A percentile compares a stretch with the other conserved stretches of the same genome.
phyloP scores from a whole-genome alignment of 2,888 invertebrate species.

The Galerucella pusilla region DNA sequence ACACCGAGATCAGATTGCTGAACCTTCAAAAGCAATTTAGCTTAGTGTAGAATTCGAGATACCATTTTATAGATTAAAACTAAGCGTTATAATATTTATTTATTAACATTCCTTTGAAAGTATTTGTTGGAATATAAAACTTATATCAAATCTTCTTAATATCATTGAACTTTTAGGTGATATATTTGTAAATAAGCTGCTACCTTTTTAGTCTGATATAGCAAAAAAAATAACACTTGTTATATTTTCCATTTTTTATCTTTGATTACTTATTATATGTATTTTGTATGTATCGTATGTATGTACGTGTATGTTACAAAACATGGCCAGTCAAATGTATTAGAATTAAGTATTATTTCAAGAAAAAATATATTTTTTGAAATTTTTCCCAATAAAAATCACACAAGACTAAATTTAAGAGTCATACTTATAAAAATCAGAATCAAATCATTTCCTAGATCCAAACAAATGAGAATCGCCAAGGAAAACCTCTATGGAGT shows the following conservation, averaged over 20 bases:
- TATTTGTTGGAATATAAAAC: not conserved
- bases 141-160: slow-evolving; percentile 22
- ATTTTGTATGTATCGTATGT: slow-evolving; percentile 34
- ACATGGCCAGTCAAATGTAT: slow-evolving; percentile 29
- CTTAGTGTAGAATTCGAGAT: too few relatives aligned
- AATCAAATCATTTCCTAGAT: too few relatives aligned
- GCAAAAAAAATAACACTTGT: slow-evolving; percentile 38
- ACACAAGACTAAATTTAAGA: too few relatives aligned
- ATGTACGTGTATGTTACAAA: slow-evolving; percentile 37
- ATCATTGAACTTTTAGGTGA: slow-evolving; percentile 56
- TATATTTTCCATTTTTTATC: slow-evolving; percentile 46
- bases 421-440: too few relatives aligned
- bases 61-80: not conserved
- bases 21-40: too few relatives aligned
- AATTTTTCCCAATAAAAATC: not conserved
- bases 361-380: slow-evolving; percentile 3
- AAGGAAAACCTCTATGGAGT: too few relatives aligned
- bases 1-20: too few relatives aligned
- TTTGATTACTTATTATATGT: slow-evolving; percentile 37
- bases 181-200: slow-evolving; percentile 57
- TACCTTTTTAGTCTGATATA: slow-evolving; percentile 37
- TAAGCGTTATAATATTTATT: too few relatives aligned
- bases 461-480: too few relatives aligned
- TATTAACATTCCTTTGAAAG: not conserved
- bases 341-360: slow-evolving; percentile 17